Evolutionary conservation across 35 echinoderm and acorn worm genomes (phyloP).

Genomic region (Diadema setosum): DNA sequence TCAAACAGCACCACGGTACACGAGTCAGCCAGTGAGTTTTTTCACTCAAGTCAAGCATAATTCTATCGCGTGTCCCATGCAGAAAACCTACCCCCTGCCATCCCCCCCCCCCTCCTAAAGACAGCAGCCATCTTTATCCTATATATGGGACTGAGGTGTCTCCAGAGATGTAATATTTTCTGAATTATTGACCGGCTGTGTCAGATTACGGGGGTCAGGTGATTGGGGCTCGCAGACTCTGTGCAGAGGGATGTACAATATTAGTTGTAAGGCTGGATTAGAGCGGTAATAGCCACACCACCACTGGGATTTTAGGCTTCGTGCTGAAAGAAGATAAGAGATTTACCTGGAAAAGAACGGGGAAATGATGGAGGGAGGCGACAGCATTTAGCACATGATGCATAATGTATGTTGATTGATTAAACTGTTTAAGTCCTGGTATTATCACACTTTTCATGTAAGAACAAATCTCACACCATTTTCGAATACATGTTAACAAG

Average conservation of each 20-base stretch:
- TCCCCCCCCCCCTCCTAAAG: not conserved
- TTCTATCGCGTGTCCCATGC: not conserved
- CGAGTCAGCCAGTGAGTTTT: not conserved
- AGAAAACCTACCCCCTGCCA: not conserved
- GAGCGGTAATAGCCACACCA: not conserved
- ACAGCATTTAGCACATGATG: too few species aligned
- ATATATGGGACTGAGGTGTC: not conserved
- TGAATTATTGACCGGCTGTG: not conserved
- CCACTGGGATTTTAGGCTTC: too few species aligned
- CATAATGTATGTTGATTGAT: too few species aligned
- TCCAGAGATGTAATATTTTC: constrained; percentile 1
- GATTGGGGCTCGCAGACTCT: not conserved
- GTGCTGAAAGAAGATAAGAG: too few species aligned
- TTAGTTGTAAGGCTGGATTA: not conserved
- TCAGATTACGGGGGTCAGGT: not conserved
- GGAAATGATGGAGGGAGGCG: too few species aligned
- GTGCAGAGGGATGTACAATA: not conserved
- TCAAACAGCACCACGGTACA: not conserved
- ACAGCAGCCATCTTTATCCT: not conserved
- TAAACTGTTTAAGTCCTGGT: too few species aligned
- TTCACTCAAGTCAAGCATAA: not conserved
- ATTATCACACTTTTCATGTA: too few species aligned
- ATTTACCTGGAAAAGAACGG: too few species aligned
- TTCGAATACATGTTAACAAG: too few species aligned
- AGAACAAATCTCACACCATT: too few species aligned